Evolutionary conservation across 2,113 vertebrate species (phyloP), one percentile per base, ranked within the genome.

Genomic region (Dipodomys ordii): DNA sequence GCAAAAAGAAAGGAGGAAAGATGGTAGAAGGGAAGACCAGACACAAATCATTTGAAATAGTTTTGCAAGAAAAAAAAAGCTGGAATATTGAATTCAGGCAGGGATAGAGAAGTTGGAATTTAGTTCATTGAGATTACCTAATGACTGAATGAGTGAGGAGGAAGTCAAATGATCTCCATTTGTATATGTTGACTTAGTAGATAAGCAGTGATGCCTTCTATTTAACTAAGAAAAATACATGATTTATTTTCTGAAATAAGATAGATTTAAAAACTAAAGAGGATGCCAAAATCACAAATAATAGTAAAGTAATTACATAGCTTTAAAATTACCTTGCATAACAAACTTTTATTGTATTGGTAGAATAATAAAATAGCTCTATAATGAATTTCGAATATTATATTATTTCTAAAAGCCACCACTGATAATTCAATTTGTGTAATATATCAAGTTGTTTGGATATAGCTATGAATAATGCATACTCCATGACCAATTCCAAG

Each of bases 341-440:
- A 30, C 0, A 77, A 65, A 25, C 20, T 86, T 72, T 53, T 60
- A 57, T 84, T 90, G 87, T 77, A 77, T 84, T 57, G 32, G 19
- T 80, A n/a, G 44, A 73, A 49, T 2, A 68, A 32, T 78, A n/a
- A 35, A 91, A 23, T 30, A 67, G 9, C 8, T 83, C 46, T 30
- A 53, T 18, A 88, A 46, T 68, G 15, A 73, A 91, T 92, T 86
- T 87, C 57, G 79, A 87, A 87, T 69, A 46, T 79, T 79, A 78
- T 95, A 87, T 80, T 19, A 78, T 73, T 87, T 79, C 32, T 87
- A 44, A 81, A 96, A 85, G 7, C 10, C 19, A 79, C 11, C 46
- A n/a, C 9, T 89, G 89, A 27, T 53, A 60, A 64, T 95, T 93
- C 79, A 27, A 79, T 71, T 82, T n/a, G 1, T 80, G 83, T 20